Evolutionary conservation across 2,797 vertebrate species (phyloP), one percentile per base, ranked within the genome.

Genomic region (Steatocranus sp.): DNA sequence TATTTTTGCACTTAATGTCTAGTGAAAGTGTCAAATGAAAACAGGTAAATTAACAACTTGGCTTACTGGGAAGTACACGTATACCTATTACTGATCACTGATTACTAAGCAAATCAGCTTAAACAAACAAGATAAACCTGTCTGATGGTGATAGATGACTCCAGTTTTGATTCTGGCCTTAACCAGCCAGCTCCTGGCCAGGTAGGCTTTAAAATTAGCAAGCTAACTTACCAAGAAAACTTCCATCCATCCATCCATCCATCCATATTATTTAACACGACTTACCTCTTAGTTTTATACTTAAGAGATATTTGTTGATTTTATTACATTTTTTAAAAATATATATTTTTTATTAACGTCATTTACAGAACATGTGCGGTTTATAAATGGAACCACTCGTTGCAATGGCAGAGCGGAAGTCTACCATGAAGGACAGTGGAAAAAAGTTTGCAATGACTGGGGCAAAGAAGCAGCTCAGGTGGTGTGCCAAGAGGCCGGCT

Each of bases 321-420:
- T n/a, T 66, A 66, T 66, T 41, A 20, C 2, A 66, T 38, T 63
- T 61, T 18, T 25, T 56, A 30, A 0, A 1, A 30, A 56, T 56
- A 30, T 10, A 30, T 56, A 17, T 38, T 14, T 38, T 36, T 8
- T 38, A 63, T 38, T 8, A 20, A 63, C 58, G 20, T 63, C 0
- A 38, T 63, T 63, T 63, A 3, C 34, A 94, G 94, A 94, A 2
- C 1, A 82, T 51, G 25, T 94, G 46, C 88, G 81, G 70, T 3
- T 93, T 41, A 2, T 90, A n/a, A 92, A 94, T 0, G 94, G 94
- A 76, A 94, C 32, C 83, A 85, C 75, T 50, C 90, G 86, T 2
- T 95, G 95, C 25, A 88, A 46, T 3, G 95, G 95, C 43, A 88
- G 89, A 83, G 88, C 94, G 76, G 91, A 95, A 70, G 3, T 92